phyloP scores from a whole-genome alignment of 2,888 invertebrate species.

The Silvanus unidentatus region DNA sequence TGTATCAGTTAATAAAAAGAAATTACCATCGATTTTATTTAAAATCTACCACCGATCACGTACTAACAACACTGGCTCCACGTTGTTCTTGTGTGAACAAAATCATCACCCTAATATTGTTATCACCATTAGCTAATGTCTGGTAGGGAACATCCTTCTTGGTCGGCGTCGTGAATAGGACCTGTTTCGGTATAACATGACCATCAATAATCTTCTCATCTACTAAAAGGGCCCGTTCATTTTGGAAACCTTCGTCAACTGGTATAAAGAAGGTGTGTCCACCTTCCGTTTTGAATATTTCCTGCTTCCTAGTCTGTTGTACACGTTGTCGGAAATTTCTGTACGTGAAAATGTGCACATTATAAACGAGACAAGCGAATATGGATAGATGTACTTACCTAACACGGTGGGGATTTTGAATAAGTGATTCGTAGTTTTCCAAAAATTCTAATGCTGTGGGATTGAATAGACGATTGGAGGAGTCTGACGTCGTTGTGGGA shows the following conservation, averaged over 20 bases:
- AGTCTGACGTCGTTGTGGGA: slow-evolving; percentile 63
- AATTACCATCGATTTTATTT: slow-evolving; percentile 13
- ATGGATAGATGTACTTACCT: slow-evolving; percentile 51
- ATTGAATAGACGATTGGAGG: slow-evolving; percentile 62
- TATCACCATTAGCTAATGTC: slow-evolving; percentile 77
- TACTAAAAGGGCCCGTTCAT: slow-evolving; percentile 55
- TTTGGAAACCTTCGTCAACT: slow-evolving; percentile 70
- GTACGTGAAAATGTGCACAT: slow-evolving; percentile 33
- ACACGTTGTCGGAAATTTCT: slow-evolving; percentile 74
- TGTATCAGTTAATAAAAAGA: slow-evolving; percentile 38
- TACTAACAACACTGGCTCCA: slow-evolving; percentile 60
- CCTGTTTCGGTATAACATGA: slow-evolving; percentile 81
- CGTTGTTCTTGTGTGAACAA: slow-evolving; percentile 70
- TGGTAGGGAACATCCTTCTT: slow-evolving; percentile 66
- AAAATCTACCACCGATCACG: slow-evolving; percentile 15
- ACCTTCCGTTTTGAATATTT: slow-evolving; percentile 71
- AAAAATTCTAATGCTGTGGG: slow-evolving; percentile 78
- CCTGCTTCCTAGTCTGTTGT: slow-evolving; percentile 63
- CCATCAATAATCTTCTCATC: slow-evolving; percentile 83
- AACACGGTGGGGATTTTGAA: slow-evolving; percentile 64
- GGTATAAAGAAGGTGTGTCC: slow-evolving; percentile 86
- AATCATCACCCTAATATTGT: slow-evolving; percentile 76
- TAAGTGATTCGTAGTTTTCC: slow-evolving; percentile 69
- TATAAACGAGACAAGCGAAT: neutral
- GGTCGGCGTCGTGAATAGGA: slow-evolving; percentile 80